Evolutionary conservation across 2,888 invertebrate species (phyloP), one percentile per base, ranked within the genome.

Genomic region (Lampropteryx suffumata): DNA sequence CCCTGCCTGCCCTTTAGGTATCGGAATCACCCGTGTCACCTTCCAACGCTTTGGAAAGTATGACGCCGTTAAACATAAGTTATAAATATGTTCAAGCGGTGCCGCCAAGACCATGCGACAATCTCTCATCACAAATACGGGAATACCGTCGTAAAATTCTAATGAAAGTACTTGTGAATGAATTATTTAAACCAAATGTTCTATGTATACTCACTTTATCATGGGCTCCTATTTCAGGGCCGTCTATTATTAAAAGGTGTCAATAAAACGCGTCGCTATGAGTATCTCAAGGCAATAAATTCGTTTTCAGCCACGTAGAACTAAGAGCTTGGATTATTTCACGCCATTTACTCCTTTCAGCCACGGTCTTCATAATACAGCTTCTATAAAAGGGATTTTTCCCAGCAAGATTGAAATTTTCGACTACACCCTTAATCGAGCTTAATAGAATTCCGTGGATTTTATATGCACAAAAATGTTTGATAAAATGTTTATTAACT

Each of bases 261-360:
- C 83, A 81, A 78, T 79, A 81, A 80, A 83, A 76, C 69, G 71
- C 73, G 71, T 72, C 73, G 72, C 71, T 69, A 68, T 71, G 75
- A 72, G 81, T 79, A 81, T 80, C 77, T 79, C 73, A 73, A 65
- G 73, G 82, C 80, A 85, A 88, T 89, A 88, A 89, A 88, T 88
- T 88, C 83, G 79, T 81, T 85, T 82, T 78, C 80, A 84, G 79
- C 82, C 76, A 75, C 82, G 82, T 73, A 83, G 84, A 86, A 84
- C 87, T 86, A 85, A 86, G 87, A 86, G 85, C 79, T 73, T 78
- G 81, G 88, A 89, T 89, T 89, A 89, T 87, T 85, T 87, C 87
- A 70, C 84, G 75, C 85, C 86, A 88, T 88, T 88, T 86, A 85
- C 84, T 81, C 85, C 82, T 87, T 88, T 88, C 86, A 86, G 72